Percentiles rank a stretch among this genome's conserved stretches.
These are phyloP conservation scores for Rhinolophus sinicus DNA, from an alignment of 2,113 vertebrate genomes.

Conservation along the genomic window DNA sequence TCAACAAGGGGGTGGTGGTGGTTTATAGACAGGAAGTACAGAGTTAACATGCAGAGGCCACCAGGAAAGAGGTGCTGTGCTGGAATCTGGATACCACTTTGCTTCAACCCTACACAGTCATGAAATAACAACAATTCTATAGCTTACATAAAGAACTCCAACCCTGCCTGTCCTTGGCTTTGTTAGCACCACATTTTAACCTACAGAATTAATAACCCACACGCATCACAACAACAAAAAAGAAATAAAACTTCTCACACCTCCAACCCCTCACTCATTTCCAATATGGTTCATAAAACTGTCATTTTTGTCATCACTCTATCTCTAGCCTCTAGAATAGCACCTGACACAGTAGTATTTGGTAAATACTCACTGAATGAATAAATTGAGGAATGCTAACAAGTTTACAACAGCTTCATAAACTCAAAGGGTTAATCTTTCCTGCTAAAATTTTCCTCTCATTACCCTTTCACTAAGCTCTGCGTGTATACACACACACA, in stretches of 20 bases:
- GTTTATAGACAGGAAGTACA: not conserved
- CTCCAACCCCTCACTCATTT: not conserved
- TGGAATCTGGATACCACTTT: not conserved
- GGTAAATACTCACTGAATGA: not conserved
- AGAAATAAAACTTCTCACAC: not conserved
- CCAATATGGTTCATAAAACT: not conserved
- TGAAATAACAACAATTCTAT: not conserved
- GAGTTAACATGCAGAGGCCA: not conserved
- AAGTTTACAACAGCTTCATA: not conserved
- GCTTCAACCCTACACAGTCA: not conserved
- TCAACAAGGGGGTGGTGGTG: not conserved
- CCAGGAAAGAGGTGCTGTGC: not conserved
- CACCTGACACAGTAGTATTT: not conserved
- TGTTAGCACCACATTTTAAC: not conserved
- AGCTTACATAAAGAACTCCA: not conserved
- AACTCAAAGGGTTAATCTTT: conserved; percentile 7
- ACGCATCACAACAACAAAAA: not conserved
- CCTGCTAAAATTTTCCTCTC: conserved; percentile 18
- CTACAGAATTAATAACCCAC: conserved; percentile 1
- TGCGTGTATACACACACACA: not conserved
- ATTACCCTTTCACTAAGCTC: not conserved
- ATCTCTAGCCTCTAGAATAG: not conserved
- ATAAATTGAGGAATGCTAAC: not conserved
- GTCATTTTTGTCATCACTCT: not conserved
- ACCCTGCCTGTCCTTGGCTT: not conserved